Conservation (phyloP, 2,888 invertebrate species). For the Lepidochitona cinerea region DNA sequence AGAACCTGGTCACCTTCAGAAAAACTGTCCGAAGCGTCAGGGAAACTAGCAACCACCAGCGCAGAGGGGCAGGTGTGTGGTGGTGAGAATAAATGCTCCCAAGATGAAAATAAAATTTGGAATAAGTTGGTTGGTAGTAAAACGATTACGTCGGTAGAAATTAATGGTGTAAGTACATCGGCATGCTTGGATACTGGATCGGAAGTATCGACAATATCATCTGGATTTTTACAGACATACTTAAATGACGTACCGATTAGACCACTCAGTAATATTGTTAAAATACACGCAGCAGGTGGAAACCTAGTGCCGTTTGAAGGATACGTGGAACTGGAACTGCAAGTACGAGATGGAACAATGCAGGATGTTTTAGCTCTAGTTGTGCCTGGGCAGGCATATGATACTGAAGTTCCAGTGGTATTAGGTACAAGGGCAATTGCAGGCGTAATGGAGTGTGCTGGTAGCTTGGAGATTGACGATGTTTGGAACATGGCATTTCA, state of each 20-base stretch:
- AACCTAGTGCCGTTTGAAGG: constrained; percentile 16
- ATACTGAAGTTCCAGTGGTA: constrained; percentile 12
- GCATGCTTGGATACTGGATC: neutral
- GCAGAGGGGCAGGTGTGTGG: neutral
- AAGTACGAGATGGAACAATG: neutral
- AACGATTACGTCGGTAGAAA: neutral
- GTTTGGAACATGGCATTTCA: neutral
- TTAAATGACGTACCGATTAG: neutral
- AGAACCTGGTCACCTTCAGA: neutral
- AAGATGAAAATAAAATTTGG: neutral
- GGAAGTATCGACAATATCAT: neutral
- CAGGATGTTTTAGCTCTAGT: constrained; percentile 2
- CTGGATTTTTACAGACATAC: neutral
- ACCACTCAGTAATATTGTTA: neutral
- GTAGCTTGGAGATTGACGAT: neutral
- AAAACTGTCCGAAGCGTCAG: neutral
- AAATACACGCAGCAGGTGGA: constrained; percentile 15
- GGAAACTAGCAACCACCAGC: neutral
- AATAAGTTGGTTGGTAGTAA: neutral
- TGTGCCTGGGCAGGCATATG: constrained; percentile 4
- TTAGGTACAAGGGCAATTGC: constrained; percentile 27
- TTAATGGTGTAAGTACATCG: neutral
- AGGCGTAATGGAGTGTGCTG: constrained; percentile 1
- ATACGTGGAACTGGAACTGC: constrained; percentile 21
- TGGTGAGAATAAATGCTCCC: neutral